Percentiles rank a stretch among this genome's conserved stretches.
Evolutionary conservation across 30 jellyfish, hydroid and myxozoan species (phyloP).

Genomic region (Pelagia noctiluca): DNA sequence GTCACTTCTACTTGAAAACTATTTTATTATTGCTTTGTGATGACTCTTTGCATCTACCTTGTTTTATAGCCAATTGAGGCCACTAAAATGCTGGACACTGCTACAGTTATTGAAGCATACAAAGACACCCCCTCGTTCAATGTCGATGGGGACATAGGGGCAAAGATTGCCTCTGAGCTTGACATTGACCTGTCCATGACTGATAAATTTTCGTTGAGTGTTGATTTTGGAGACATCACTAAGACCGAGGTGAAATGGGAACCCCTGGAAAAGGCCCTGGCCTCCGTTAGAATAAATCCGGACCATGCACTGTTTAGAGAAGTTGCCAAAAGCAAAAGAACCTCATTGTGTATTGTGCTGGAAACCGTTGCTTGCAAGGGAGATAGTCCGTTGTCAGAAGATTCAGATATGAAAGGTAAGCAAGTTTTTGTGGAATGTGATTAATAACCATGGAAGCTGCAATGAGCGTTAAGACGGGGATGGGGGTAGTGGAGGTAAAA

Average conservation of each 20-base stretch:
- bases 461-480: no score
- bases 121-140: slow-evolving; percentile 85
- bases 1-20: no score
- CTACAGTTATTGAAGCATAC: slow-evolving; percentile 58
- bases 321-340: slow-evolving; percentile 61
- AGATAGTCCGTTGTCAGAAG: slow-evolving; percentile 57
- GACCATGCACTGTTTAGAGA: slow-evolving; percentile 72
- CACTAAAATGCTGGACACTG: slow-evolving; percentile 9
- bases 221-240: slow-evolving; percentile 78
- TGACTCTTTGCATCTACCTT: neutral
- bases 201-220: slow-evolving; percentile 67
- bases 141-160: slow-evolving; percentile 89
- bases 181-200: slow-evolving; percentile 72
- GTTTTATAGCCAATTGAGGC: slow-evolving; percentile 45
- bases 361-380: slow-evolving; percentile 84
- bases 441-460: no score
- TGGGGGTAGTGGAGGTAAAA: no score
- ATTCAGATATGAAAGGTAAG: slow-evolving; percentile 68
- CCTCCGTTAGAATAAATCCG: slow-evolving; percentile 21
- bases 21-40: no score
- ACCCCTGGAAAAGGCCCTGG: slow-evolving; percentile 67
- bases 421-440: neutral
- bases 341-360: slow-evolving; percentile 74
- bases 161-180: slow-evolving; percentile 89
- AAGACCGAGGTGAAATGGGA: slow-evolving; percentile 93